Evolutionary conservation across 2,797 vertebrate species (phyloP), one percentile per base, ranked within the genome.

Genomic region (Sibirionetta formosa): DNA sequence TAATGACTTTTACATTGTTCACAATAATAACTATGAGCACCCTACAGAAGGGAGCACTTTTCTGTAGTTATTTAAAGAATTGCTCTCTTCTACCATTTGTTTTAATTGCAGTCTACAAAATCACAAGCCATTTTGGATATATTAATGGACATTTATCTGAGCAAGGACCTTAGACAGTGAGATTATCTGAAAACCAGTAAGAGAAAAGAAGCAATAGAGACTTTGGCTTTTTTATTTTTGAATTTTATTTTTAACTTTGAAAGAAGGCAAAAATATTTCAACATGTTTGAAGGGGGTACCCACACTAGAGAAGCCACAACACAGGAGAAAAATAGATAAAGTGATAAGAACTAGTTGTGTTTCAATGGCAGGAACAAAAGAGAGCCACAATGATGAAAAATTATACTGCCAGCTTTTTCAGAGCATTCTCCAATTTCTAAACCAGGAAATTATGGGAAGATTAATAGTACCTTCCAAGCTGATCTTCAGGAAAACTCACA

Each of bases 101-200:
- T 96, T 63, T 40, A 94, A 86, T 68, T 73, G 7, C 33, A 91
- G n/a, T 4, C 16, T 90, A 65, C 24, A 81, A 91, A 94, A 84
- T 86, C 71, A 86, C 11, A 46, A 65, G 10, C 7, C 10, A 24
- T 90, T 94, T 79, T 70, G 42, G 23, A 33, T 5, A 14, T 54
- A 66, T 19, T 73, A 88, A 61, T 53, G 12, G 38, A 10, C 23
- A 68, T 7, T 36, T 54, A 44, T 83, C 29, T 5, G 5, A 89
- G 31, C 5, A 86, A 91, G n/a, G 2, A 9, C 2, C 27, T 84
- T 40, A 44, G 26, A 94, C 77, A 1, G n/a, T 12, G 11, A 91
- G 6, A 18, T 56, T 72, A 27, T 79, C 24, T 61, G n/a, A 92
- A 89, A 95, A 9, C 9, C 11, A 68, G 33, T 36, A 80, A 51